Evolutionary conservation across 1,140 invertebrate genomes (phyloP).

Genomic region (Bombus impatiens): DNA sequence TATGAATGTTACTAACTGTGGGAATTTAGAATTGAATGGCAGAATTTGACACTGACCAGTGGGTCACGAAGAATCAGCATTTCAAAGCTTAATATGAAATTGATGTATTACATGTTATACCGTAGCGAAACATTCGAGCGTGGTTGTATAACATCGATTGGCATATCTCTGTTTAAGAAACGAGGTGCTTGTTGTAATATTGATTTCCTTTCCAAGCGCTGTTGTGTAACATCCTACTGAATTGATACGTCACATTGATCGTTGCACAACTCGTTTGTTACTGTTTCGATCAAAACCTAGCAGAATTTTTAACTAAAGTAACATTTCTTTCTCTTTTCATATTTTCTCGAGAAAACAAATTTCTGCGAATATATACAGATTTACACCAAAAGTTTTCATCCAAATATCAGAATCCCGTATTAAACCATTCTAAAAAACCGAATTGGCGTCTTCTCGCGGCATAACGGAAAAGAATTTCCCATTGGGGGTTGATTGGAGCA

Average conservation of each 20-base stretch:
- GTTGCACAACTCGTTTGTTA: slow-evolving; percentile 5
- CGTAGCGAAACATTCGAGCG: not conserved
- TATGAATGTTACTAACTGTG: no score
- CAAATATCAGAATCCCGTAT: not conserved
- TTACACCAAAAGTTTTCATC: not conserved
- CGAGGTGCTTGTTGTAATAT: not conserved
- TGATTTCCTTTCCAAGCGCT: not conserved
- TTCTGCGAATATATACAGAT: no score
- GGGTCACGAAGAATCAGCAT: no score
- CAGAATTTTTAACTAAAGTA: not conserved
- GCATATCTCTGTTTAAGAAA: slow-evolving; percentile 5
- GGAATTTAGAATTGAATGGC: no score
- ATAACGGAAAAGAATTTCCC: not conserved
- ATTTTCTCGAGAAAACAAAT: no score
- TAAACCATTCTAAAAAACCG: not conserved
- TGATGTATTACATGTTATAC: not conserved
- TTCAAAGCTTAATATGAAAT: no score
- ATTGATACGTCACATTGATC: slow-evolving; percentile 1
- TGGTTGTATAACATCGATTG: slow-evolving; percentile 7
- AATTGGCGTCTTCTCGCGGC: no score
- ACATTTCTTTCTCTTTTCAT: no score
- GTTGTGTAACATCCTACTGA: slow-evolving; percentile 6
- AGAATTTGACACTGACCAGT: no score
- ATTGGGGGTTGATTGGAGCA: not conserved
- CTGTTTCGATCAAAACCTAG: not conserved